phyloP scores from a whole-genome alignment of 2,113 vertebrate genomes.

The Microcebus griseorufus region DNA sequence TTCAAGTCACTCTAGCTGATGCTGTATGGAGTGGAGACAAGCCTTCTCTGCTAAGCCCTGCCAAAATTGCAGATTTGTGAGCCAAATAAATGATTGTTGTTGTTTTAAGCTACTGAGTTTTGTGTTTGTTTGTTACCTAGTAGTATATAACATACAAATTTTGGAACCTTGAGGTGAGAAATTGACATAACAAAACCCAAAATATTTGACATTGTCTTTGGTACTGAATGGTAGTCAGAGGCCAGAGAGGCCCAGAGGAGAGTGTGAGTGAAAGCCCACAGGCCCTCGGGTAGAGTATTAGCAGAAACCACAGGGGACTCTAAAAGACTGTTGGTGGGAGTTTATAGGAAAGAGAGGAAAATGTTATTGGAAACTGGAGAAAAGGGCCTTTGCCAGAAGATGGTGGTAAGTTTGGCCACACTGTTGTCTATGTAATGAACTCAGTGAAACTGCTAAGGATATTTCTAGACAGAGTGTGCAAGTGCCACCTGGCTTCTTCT shows the following conservation, averaged over 20 bases:
- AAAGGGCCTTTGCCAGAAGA: background rate
- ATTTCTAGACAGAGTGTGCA: background rate
- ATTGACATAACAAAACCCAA: background rate
- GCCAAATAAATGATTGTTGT: conserved; percentile 53
- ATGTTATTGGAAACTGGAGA: background rate
- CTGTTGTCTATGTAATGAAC: background rate
- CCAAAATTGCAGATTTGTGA: conserved; percentile 1
- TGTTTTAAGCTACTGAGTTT: conserved; percentile 41
- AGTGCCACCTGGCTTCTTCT: background rate
- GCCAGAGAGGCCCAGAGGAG: background rate
- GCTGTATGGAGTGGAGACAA: background rate
- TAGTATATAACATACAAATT: background rate
- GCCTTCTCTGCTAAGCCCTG: background rate
- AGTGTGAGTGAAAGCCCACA: background rate
- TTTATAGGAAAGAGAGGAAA: background rate
- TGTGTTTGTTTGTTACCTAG: background rate
- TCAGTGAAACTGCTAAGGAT: background rate
- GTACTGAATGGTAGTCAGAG: background rate
- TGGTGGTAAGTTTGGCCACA: background rate
- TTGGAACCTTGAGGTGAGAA: background rate
- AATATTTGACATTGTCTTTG: background rate
- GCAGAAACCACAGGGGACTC: background rate
- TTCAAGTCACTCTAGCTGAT: background rate
- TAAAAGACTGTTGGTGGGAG: background rate
- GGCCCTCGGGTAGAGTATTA: background rate